Evolutionary conservation across 2,888 invertebrate genomes (phyloP).

Genomic region (Chorisops tibialis): DNA sequence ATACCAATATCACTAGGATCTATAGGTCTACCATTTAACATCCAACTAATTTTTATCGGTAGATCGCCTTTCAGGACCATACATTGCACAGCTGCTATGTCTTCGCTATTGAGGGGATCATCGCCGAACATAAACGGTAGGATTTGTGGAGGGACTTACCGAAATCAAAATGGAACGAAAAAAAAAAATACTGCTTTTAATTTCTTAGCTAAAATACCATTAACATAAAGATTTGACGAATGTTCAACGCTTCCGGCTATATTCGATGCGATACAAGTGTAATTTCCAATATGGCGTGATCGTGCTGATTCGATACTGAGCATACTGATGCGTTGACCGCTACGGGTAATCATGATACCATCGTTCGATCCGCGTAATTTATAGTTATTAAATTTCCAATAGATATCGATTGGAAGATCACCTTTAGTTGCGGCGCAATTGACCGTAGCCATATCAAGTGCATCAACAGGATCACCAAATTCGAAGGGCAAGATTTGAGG

Average conservation of each 20-base stretch:
- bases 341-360: conserved; percentile 41
- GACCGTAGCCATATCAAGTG: conserved; percentile 56
- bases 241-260: conserved; percentile 54
- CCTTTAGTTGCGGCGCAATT: conserved; percentile 59
- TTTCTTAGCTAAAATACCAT: conserved; percentile 36
- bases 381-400: conserved; percentile 57
- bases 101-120: conserved; percentile 61
- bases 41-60: conserved; percentile 69
- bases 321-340: conserved; percentile 52
- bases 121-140: conserved; percentile 63
- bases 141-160: conserved; percentile 28
- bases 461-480: conserved; percentile 56
- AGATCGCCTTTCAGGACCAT: conserved; percentile 68
- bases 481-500: conserved; percentile 59
- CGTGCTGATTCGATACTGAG: conserved; percentile 58
- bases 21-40: conserved; percentile 48
- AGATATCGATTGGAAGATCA: conserved; percentile 61
- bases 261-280: conserved; percentile 62
- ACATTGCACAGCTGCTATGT: conserved; percentile 62
- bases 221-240: conserved; percentile 45
- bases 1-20: conserved; percentile 50
- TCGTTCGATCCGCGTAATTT: conserved; percentile 42
- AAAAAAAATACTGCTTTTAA: conserved; percentile 21
- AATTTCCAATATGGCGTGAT: conserved; percentile 59
- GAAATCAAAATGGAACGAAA: conserved; percentile 26